Conservation (phyloP, 1,140 invertebrate species). For the Ladona fulva region DNA sequence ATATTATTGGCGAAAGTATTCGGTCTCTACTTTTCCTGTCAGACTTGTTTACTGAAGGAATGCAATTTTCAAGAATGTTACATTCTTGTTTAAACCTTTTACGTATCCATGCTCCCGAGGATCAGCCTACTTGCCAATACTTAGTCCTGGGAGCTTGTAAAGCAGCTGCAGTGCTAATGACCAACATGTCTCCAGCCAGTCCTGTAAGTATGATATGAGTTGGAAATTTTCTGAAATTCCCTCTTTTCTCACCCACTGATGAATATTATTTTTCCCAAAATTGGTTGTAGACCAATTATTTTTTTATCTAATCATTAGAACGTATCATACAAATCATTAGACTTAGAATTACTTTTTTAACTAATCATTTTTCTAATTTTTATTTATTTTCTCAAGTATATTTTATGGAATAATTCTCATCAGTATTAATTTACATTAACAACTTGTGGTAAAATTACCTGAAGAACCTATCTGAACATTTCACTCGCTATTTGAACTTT, state of each 20-base stretch:
- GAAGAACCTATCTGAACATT: too few relatives aligned
- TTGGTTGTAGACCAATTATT: too few relatives aligned
- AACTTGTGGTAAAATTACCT: too few relatives aligned
- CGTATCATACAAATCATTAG: too few relatives aligned
- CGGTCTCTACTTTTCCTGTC: slow-evolving; percentile 58
- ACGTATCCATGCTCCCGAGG: slow-evolving; percentile 52
- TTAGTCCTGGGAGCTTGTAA: slow-evolving; percentile 59
- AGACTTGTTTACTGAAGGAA: slow-evolving; percentile 58
- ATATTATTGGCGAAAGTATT: slow-evolving; percentile 54
- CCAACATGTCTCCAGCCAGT: background rate
- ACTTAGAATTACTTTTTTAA: too few relatives aligned
- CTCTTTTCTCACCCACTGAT: background rate
- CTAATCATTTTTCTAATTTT: too few relatives aligned
- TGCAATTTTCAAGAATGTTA: slow-evolving; percentile 66
- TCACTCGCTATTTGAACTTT: too few relatives aligned
- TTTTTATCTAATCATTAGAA: too few relatives aligned
- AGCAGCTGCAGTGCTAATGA: slow-evolving; percentile 50
- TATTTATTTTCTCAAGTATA: too few relatives aligned
- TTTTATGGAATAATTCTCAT: too few relatives aligned
- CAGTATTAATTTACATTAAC: too few relatives aligned
- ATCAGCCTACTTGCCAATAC: slow-evolving; percentile 61
- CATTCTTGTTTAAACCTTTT: slow-evolving; percentile 53
- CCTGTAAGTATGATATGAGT: background rate
- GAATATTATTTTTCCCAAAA: too few relatives aligned
- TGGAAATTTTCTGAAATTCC: background rate